Conservation (phyloP, 92 coral and sea anemone genomes). For the Diadumene lineata region DNA sequence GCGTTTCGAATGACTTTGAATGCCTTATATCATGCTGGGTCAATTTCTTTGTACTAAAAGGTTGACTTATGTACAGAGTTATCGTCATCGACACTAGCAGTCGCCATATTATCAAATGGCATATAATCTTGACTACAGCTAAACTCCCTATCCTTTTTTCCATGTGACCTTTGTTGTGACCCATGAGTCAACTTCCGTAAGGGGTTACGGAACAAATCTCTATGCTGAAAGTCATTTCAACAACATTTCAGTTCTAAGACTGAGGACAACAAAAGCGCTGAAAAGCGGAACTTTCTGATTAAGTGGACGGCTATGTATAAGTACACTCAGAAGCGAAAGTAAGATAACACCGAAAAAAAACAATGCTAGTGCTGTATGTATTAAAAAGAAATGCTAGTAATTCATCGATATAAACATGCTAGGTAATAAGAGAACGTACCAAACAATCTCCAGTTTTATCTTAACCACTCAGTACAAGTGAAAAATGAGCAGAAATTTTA, state of each 20-base stretch:
- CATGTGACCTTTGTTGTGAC: slow-evolving; percentile 2
- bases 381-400: too few relatives aligned
- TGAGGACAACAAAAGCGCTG: slow-evolving; percentile 8
- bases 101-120: neutral
- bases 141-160: neutral
- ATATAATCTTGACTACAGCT: slow-evolving; percentile 22
- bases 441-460: too few relatives aligned
- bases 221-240: slow-evolving; percentile 4
- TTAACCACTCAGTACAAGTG: slow-evolving; percentile 11
- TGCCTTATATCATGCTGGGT: slow-evolving; percentile 25
- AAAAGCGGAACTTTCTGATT: slow-evolving; percentile 18
- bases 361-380: too few relatives aligned
- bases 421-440: slow-evolving; percentile 21
- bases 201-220: slow-evolving; percentile 1
- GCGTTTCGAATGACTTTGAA: slow-evolving; percentile 33
- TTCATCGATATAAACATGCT: too few relatives aligned
- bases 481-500: neutral
- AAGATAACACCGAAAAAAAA: slow-evolving; percentile 4
- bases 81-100: neutral
- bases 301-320: slow-evolving; percentile 23
- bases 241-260: neutral
- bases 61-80: neutral
- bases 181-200: slow-evolving; percentile 18
- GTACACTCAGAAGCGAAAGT: slow-evolving; percentile 32
- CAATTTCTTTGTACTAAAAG: slow-evolving; percentile 21